A percentile compares a stretch with the other conserved stretches of the same genome.
phyloP scores from a whole-genome alignment of 2,888 invertebrate species.

The Agrotis puta region DNA sequence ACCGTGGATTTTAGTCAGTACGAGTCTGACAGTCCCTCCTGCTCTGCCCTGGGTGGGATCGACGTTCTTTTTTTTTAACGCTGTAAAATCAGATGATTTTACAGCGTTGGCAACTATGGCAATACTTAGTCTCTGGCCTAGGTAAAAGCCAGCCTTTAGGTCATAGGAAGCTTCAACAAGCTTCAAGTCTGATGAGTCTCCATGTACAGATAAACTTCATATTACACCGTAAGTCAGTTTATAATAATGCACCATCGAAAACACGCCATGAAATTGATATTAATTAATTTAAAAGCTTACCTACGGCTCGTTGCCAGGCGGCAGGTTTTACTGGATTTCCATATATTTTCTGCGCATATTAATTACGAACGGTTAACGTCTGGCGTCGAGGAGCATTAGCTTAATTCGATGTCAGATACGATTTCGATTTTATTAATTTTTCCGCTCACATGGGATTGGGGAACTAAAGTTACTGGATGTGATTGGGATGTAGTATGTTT shows the following conservation, averaged over 20 bases:
- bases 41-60: too few relatives aligned
- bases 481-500: slow-evolving; percentile 8
- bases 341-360: slow-evolving; percentile 81
- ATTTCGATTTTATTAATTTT: slow-evolving; percentile 86
- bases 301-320: slow-evolving; percentile 49
- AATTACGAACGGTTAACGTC: slow-evolving; percentile 81
- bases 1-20: too few relatives aligned
- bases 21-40: too few relatives aligned
- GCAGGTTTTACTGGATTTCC: slow-evolving; percentile 72
- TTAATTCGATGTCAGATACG: slow-evolving; percentile 82
- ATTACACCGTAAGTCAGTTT: slow-evolving; percentile 32
- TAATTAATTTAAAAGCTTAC: slow-evolving; percentile 71
- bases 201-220: slow-evolving; percentile 23
- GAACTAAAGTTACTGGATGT: slow-evolving; percentile 60
- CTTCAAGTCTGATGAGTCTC: too few relatives aligned
- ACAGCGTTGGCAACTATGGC: too few relatives aligned
- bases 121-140: too few relatives aligned
- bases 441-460: slow-evolving; percentile 68
- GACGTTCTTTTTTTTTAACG: too few relatives aligned
- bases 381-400: slow-evolving; percentile 82
- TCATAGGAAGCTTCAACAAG: too few relatives aligned
- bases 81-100: too few relatives aligned
- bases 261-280: slow-evolving; percentile 58
- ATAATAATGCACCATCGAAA: slow-evolving; percentile 49
- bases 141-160: too few relatives aligned